Percentiles rank a stretch among this genome's conserved stretches.
phyloP scores from a whole-genome alignment of 1,140 invertebrate species.

The Eumeta japonica region DNA sequence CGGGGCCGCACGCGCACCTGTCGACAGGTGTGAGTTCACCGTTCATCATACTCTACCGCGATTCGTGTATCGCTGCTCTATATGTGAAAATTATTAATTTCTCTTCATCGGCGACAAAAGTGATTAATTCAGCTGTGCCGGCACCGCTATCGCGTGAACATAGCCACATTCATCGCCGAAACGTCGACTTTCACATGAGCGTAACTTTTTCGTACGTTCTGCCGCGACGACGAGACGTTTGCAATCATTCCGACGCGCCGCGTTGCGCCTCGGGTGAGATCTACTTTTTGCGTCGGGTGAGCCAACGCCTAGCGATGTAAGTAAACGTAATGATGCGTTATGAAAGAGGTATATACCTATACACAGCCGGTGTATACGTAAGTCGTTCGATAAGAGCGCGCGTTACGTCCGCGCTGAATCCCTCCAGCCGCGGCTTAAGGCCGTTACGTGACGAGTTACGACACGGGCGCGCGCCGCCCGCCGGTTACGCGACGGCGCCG shows the following conservation, averaged over 20 bases:
- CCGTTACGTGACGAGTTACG: constrained; percentile 22
- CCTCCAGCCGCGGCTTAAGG: not conserved
- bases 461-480: too few relatives aligned
- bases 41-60: not conserved
- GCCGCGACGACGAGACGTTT: too few relatives aligned
- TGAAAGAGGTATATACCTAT: constrained; percentile 27
- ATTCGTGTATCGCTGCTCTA: too few relatives aligned
- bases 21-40: constrained; percentile 35
- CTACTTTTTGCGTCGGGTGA: constrained; percentile 40
- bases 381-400: not conserved
- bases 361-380: not conserved
- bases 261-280: constrained; percentile 37
- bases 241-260: constrained; percentile 25
- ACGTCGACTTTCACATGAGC: constrained; percentile 27
- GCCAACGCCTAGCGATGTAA: constrained; percentile 45
- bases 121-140: too few relatives aligned
- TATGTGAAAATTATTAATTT: too few relatives aligned
- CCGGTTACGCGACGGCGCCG: constrained; percentile 9
- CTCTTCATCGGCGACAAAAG: too few relatives aligned
- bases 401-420: not conserved
- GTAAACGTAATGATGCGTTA: constrained; percentile 49
- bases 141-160: constrained; percentile 15
- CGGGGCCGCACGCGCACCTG: constrained; percentile 36
- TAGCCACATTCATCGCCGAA: constrained; percentile 14
- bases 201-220: constrained; percentile 24